Percentiles rank a stretch among this genome's conserved stretches.
Evolutionary conservation across 2,797 vertebrate species (phyloP).

Genomic region (Hemitrygon akajei): DNA sequence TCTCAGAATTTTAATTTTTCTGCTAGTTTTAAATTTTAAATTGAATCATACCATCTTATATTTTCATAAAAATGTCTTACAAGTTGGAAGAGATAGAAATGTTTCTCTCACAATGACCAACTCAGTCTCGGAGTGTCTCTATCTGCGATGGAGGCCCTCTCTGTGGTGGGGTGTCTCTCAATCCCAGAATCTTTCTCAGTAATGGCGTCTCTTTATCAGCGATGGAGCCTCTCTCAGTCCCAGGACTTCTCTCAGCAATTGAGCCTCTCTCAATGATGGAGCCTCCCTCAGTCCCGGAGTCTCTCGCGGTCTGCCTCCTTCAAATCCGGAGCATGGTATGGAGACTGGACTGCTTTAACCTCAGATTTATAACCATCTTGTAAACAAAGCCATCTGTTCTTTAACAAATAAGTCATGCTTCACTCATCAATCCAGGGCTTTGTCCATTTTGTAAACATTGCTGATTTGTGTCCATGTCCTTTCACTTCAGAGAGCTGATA

Average conservation of each 20-base stretch:
- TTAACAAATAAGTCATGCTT: background rate
- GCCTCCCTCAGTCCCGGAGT: background rate
- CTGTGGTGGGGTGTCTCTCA: too few relatives aligned
- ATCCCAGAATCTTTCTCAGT: too few relatives aligned
- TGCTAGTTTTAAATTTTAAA: too few relatives aligned
- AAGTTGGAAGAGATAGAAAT: too few relatives aligned
- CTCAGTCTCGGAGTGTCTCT: background rate
- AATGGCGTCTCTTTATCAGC: too few relatives aligned
- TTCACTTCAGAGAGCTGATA: background rate
- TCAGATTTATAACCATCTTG: background rate
- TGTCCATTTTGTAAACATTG: background rate
- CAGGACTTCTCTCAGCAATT: too few relatives aligned
- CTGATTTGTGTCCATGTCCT: background rate
- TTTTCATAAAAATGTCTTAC: too few relatives aligned
- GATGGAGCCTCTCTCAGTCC: too few relatives aligned
- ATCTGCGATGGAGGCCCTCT: too few relatives aligned
- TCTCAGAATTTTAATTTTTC: too few relatives aligned
- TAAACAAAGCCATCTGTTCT: background rate
- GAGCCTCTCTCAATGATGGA: background rate
- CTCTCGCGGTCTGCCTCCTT: background rate
- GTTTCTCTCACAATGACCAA: too few relatives aligned
- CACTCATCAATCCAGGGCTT: background rate
- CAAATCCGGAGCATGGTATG: background rate
- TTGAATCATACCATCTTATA: too few relatives aligned
- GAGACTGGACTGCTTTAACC: background rate